Conservation (phyloP, 2,797 vertebrate species). For the Manis javanica region DNA sequence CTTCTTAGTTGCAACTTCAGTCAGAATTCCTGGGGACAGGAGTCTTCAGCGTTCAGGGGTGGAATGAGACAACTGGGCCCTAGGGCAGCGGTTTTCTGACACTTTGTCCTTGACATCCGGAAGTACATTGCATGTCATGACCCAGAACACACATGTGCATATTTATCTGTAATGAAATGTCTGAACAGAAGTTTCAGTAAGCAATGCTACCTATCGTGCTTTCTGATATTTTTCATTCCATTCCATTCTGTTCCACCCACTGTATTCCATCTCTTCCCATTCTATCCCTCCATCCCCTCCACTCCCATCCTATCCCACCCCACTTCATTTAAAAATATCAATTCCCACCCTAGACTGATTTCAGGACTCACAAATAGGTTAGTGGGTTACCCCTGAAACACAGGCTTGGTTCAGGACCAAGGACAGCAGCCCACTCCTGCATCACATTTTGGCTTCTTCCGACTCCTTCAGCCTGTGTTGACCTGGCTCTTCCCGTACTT, state of each 20-base stretch:
- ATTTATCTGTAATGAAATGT: neutral
- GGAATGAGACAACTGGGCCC: neutral
- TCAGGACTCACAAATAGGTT: neutral
- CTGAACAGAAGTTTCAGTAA: neutral
- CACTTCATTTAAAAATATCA: neutral
- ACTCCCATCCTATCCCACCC: neutral
- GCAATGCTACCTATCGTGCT: accelerated
- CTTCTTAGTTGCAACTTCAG: neutral
- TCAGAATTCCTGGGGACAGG: neutral
- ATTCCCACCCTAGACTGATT: neutral
- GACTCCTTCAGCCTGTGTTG: neutral
- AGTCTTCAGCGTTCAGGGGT: neutral
- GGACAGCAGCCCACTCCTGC: neutral
- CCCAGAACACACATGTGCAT: neutral
- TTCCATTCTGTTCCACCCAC: neutral
- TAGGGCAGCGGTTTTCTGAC: neutral
- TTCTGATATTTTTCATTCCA: neutral
- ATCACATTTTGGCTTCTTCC: neutral
- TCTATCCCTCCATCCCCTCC: too few species aligned
- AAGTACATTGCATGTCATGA: neutral
- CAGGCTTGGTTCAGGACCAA: neutral
- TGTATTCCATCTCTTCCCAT: too few species aligned
- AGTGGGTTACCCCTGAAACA: neutral
- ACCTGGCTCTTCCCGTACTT: neutral
- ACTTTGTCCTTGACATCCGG: neutral